Evolutionary conservation across 2,888 invertebrate genomes (phyloP).

Genomic region (Timema podura): DNA sequence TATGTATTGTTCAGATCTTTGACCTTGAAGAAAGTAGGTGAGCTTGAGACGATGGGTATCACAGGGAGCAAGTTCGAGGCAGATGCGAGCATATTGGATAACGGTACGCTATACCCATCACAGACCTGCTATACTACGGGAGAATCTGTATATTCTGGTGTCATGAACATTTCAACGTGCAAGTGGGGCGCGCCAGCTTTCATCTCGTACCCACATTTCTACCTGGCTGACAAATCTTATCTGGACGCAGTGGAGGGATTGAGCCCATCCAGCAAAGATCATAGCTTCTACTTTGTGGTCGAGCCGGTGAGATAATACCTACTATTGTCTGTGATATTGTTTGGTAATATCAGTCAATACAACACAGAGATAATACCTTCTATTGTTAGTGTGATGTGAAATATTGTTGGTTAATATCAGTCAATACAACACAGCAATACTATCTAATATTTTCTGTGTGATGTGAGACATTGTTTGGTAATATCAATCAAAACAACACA

Average conservation of each 20-base stretch:
- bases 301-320: conserved; percentile 55
- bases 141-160: conserved; percentile 48
- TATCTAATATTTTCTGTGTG: too few species aligned
- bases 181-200: conserved; percentile 78
- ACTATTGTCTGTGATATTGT: too few species aligned
- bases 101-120: conserved; percentile 56
- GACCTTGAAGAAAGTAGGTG: background rate
- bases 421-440: too few species aligned
- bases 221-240: conserved; percentile 65
- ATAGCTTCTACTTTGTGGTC: conserved; percentile 62
- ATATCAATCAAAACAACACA: too few species aligned
- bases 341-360: too few species aligned
- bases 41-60: background rate
- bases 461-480: too few species aligned
- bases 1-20: background rate
- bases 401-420: too few species aligned
- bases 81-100: conserved; percentile 65
- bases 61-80: conserved; percentile 43
- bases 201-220: conserved; percentile 79
- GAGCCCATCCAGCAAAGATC: conserved; percentile 56
- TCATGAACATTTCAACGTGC: conserved; percentile 68
- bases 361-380: conserved; percentile 27
- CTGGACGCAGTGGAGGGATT: conserved; percentile 60
- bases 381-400: too few species aligned
- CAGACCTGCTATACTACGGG: conserved; percentile 64